A percentile compares a stretch with the other conserved stretches of the same genome.
Conservation (phyloP, 2,888 invertebrate species). For the Idaea dimidiata region DNA sequence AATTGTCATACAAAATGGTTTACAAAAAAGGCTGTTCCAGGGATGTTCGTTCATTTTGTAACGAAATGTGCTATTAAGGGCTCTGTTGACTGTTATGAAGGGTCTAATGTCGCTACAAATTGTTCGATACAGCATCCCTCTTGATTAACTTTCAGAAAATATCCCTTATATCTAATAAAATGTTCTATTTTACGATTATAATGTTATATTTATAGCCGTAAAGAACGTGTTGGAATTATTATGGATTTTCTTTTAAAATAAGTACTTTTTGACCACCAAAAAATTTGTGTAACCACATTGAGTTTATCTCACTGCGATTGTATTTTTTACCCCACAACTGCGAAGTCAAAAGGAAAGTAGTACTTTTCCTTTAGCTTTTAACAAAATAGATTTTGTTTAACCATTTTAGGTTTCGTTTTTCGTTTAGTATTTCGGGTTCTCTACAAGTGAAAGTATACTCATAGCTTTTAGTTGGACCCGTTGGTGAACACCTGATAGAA, state of each 20-base stretch:
- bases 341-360: too few species aligned
- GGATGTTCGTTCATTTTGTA: neutral
- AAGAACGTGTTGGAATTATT: neutral
- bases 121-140: neutral
- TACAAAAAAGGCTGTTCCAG: neutral
- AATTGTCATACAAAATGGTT: neutral
- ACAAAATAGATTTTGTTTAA: too few species aligned
- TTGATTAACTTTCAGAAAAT: neutral
- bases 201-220: neutral
- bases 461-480: too few species aligned
- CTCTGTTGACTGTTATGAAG: slow-evolving; percentile 1
- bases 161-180: neutral
- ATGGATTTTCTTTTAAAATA: neutral
- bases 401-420: too few species aligned
- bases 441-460: too few species aligned
- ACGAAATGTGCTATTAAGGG: neutral
- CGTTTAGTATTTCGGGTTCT: too few species aligned
- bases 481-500: too few species aligned
- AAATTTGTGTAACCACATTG: too few species aligned
- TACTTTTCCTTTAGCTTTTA: too few species aligned
- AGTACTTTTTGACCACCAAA: neutral
- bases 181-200: neutral
- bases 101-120: neutral
- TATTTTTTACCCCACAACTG: too few species aligned
- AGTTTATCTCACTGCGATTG: too few species aligned